phyloP scores from a whole-genome alignment of 2,113 vertebrate species.

The Lepisosteus oculatus region DNA sequence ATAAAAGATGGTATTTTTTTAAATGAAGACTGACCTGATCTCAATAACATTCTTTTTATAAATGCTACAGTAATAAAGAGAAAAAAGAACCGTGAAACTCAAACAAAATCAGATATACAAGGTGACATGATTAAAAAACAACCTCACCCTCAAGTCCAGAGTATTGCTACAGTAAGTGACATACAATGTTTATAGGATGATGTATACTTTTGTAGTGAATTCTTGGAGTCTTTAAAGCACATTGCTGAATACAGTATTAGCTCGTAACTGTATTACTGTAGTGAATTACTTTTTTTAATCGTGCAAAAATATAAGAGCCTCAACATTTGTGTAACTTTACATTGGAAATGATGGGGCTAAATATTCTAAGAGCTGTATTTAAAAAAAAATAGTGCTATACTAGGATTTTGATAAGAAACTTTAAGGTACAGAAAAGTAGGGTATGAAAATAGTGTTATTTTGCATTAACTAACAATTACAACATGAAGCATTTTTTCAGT shows the following conservation, averaged over 20 bases:
- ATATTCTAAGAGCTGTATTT: constrained; percentile 73
- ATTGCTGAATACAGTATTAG: constrained; percentile 54
- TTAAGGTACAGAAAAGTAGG: constrained; percentile 84
- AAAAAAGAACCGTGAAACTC: constrained; percentile 10
- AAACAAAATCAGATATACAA: constrained; percentile 15
- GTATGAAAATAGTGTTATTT: constrained; percentile 92
- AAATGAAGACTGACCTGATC: constrained; percentile 41
- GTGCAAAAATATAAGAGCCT: constrained; percentile 80
- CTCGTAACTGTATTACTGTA: constrained; percentile 48
- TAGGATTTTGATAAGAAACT: constrained; percentile 84
- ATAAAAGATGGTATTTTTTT: constrained; percentile 24
- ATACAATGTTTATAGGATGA: constrained; percentile 42
- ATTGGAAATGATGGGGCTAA: constrained; percentile 73
- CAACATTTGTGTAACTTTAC: constrained; percentile 70
- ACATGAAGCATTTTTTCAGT: constrained; percentile 63
- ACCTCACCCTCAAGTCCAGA: constrained; percentile 37
- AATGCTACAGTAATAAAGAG: constrained; percentile 38
- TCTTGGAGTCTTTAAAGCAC: constrained; percentile 43
- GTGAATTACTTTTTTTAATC: constrained; percentile 61
- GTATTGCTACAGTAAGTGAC: constrained; percentile 37
- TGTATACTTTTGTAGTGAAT: constrained; percentile 45
- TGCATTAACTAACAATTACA: constrained; percentile 72
- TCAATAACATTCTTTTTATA: constrained; percentile 43
- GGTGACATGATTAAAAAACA: constrained; percentile 18
- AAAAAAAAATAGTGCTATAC: constrained; percentile 86